A percentile compares a stretch with the other conserved stretches of the same genome.
These are phyloP conservation scores for Myotis planiceps DNA, from an alignment of 2,797 vertebrate genomes.

Conservation along the genomic window DNA sequence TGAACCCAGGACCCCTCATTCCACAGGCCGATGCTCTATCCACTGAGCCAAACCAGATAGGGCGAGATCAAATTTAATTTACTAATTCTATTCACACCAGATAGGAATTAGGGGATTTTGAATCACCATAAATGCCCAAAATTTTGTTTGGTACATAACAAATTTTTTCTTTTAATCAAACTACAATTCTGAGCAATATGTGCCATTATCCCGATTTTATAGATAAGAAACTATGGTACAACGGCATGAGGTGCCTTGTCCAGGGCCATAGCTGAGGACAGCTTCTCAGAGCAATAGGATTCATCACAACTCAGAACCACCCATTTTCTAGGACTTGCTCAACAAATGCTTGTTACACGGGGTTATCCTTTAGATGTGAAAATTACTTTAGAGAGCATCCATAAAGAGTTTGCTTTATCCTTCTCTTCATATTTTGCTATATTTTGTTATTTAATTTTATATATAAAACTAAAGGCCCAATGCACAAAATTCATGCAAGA, in stretches of 20 bases:
- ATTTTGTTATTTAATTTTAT: neutral
- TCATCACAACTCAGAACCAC: accelerated
- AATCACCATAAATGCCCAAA: neutral
- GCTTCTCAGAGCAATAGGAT: neutral
- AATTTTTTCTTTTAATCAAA: neutral
- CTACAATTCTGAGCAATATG: neutral
- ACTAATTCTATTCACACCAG: neutral
- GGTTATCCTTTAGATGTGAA: neutral
- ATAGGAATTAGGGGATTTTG: neutral
- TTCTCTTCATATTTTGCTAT: neutral
- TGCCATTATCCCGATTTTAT: neutral
- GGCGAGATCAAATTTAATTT: neutral
- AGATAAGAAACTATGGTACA: neutral
- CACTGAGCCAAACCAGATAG: no score
- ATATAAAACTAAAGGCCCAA: neutral
- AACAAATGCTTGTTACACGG: neutral
- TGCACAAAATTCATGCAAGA: no score
- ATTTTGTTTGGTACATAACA: neutral
- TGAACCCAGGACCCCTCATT: no score
- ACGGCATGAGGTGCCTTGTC: neutral
- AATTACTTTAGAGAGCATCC: neutral
- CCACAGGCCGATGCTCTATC: no score
- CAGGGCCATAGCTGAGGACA: no score
- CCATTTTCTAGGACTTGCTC: neutral
- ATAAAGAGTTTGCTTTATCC: neutral